Percentiles rank a stretch among this genome's conserved stretches.
phyloP scores from a whole-genome alignment of 2,113 vertebrate species.

The Pseudolaguvia tuberculata region DNA sequence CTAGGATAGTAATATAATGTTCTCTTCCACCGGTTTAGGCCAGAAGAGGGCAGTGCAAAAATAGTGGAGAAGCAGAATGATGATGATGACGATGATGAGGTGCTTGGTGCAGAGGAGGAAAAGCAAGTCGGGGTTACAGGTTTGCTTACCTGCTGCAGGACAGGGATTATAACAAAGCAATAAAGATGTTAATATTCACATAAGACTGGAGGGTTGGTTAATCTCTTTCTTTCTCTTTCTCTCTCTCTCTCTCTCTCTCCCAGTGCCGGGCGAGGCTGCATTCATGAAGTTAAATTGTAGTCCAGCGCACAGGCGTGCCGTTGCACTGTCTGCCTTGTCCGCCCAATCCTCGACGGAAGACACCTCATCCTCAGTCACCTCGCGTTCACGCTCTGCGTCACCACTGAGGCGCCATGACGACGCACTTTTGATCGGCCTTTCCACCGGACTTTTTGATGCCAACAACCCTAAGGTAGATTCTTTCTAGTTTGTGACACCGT shows the following conservation, averaged over 20 bases:
- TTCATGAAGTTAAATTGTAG: conserved; percentile 74
- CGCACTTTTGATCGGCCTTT: conserved; percentile 85
- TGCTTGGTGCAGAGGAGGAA: conserved; percentile 31
- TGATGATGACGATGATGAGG: conserved; percentile 28
- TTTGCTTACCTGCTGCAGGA: conserved; percentile 44
- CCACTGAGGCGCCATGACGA: conserved; percentile 78
- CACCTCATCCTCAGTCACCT: conserved; percentile 68
- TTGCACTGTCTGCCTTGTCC: conserved; percentile 71
- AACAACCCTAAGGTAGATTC: conserved; percentile 95
- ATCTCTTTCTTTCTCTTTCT: not conserved
- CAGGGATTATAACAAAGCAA: not conserved
- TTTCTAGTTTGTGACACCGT: too few relatives aligned
- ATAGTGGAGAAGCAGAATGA: conserved; percentile 17
- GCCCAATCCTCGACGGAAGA: conserved; percentile 84
- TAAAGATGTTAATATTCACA: not conserved
- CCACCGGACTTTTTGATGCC: conserved; percentile 90
- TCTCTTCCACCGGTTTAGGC: conserved; percentile 60
- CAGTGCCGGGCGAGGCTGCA: conserved; percentile 64
- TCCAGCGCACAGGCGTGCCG: conserved; percentile 65
- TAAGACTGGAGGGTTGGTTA: too few relatives aligned
- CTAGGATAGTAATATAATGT: too few relatives aligned
- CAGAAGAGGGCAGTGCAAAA: conserved; percentile 56
- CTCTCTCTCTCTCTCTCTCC: not conserved
- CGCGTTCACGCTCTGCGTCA: conserved; percentile 81
- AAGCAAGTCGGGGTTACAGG: conserved; percentile 61